These are phyloP conservation scores for Percopsis transmontana DNA, from an alignment of 2,113 vertebrate species.

Conservation along the genomic window DNA sequence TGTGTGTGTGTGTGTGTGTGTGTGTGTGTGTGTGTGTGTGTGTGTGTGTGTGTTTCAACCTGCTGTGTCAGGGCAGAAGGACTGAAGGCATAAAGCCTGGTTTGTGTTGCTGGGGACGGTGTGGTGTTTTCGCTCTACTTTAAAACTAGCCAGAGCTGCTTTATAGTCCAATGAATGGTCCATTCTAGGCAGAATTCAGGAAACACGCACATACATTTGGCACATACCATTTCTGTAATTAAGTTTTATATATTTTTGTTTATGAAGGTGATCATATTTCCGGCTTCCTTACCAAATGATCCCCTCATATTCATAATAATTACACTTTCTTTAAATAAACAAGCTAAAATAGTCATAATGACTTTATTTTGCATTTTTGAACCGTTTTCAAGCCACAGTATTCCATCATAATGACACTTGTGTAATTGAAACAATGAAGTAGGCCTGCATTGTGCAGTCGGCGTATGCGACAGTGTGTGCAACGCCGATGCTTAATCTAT, in stretches of 20 bases:
- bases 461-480: constrained; percentile 16
- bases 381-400: not conserved
- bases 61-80: constrained; percentile 34
- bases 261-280: not conserved
- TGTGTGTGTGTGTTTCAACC: constrained; percentile 6
- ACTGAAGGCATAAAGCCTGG: constrained; percentile 36
- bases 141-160: constrained; percentile 14
- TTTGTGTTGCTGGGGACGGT: constrained; percentile 32
- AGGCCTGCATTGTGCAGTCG: constrained; percentile 20
- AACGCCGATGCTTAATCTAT: constrained; percentile 47
- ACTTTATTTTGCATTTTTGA: no score
- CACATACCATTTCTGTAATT: not conserved
- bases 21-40: accelerated
- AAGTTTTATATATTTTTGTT: not conserved
- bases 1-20: not conserved
- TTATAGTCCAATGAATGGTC: constrained; percentile 27
- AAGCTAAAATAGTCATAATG: no score
- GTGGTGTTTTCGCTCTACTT: constrained; percentile 9
- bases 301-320: no score
- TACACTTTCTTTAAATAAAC: no score
- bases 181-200: constrained; percentile 20
- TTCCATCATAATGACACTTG: not conserved
- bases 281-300: no score
- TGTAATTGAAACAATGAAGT: constrained; percentile 25
- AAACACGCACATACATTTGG: not conserved